A percentile compares a stretch with the other conserved stretches of the same genome.
phyloP scores from a whole-genome alignment of 2,888 invertebrate species.

The Chorisops tibialis region DNA sequence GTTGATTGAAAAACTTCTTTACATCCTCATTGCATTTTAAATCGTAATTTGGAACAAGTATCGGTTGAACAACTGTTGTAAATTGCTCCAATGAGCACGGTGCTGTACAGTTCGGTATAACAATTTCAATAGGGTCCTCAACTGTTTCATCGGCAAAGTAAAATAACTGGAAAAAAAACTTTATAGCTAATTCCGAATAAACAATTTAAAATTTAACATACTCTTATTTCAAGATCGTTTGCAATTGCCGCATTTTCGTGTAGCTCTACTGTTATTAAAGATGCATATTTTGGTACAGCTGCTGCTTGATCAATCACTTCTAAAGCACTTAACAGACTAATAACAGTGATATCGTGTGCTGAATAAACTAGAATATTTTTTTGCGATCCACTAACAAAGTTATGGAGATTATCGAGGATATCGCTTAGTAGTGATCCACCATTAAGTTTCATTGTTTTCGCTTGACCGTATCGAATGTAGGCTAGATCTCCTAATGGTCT shows the following conservation, averaged over 20 bases:
- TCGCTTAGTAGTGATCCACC: slow-evolving; percentile 68
- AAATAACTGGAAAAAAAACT: slow-evolving; percentile 4
- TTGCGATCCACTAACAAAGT: slow-evolving; percentile 47
- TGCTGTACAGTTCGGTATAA: not conserved
- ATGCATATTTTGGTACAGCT: slow-evolving; percentile 66
- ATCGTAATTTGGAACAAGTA: not conserved
- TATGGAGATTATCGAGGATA: slow-evolving; percentile 57
- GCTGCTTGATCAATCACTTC: slow-evolving; percentile 56
- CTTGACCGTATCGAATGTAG: slow-evolving; percentile 52
- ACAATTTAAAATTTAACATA: slow-evolving; percentile 39
- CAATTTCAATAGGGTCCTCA: not conserved
- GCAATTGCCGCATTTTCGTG: slow-evolving; percentile 50
- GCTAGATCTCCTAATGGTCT: not conserved
- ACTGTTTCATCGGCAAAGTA: not conserved
- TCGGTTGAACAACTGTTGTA: not conserved
- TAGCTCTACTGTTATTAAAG: slow-evolving; percentile 65
- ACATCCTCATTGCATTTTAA: not conserved
- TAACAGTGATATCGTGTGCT: slow-evolving; percentile 73
- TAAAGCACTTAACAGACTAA: slow-evolving; percentile 65
- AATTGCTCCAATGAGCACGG: slow-evolving; percentile 9
- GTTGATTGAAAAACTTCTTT: too few species aligned
- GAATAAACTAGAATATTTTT: slow-evolving; percentile 62
- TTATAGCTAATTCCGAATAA: not conserved
- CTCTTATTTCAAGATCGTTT: slow-evolving; percentile 55
- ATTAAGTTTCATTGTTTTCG: slow-evolving; percentile 61